Base-by-base conservation (phyloP, 2,797 vertebrate genomes). In the Crax fasciolata region DNA sequence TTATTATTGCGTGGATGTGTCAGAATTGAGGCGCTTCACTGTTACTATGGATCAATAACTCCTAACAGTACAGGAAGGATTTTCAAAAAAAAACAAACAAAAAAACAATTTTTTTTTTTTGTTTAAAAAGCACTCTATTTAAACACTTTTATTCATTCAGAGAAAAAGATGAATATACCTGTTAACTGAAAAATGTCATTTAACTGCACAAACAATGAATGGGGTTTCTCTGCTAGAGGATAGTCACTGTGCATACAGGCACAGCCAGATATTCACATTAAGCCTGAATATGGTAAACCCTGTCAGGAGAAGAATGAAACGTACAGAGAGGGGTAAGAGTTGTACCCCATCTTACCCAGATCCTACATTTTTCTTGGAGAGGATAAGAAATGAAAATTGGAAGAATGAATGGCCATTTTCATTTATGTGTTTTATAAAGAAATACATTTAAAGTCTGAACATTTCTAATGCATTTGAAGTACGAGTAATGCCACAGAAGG, bases 321-420 rank as follows among this genome's bases (percentile, higher is more conserved):
- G 49, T 32, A 84, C 18, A 89, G 63, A 94, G 54, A 18, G 43
- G 59, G 57, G 54, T 91, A 39, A 88, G 74, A 83, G n/a, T 68
- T 52, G 8, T 10, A 46, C 84, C 57, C 44, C 58, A 49, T 90
- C 94, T 61, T 71, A 92, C 72, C 48, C 66, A 79, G 54, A 81
- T 72, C 43, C 66, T 65, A 9, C 93, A 87, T 96, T 96, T 95
- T 94, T 95, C 82, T 94, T 94, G 94, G 94, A 89, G 66, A 81
- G 58, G 41, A 86, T 44, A 94, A 93, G 58, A 93, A 87, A 84
- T 63, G 6, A 75, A 94, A 92, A 83, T n/a, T 71, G 67, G 92
- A 94, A 78, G 82, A 82, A 76, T 77, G 90, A 92, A 95, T 72
- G 43, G 20, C 38, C 91, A 87, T 88, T 95, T 95, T 94, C 48